A percentile compares a stretch with the other conserved stretches of the same genome.
Evolutionary conservation across 2,113 vertebrate species (phyloP).

Genomic region (Planiliza haematocheilus): DNA sequence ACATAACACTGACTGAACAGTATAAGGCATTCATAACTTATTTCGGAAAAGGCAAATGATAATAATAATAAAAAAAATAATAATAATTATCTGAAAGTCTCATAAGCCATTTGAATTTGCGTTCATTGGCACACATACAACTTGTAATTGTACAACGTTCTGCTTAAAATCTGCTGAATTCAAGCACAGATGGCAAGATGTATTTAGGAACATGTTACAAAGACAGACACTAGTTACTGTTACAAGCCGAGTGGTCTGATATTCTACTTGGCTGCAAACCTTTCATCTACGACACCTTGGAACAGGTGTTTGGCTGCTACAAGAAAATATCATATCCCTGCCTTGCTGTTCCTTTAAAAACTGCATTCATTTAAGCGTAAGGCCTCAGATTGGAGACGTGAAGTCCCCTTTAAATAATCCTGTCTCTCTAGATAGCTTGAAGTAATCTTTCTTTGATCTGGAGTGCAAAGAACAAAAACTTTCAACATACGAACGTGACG

Average conservation of each 20-base stretch:
- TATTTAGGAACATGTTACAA: conserved; percentile 39
- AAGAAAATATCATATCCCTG: conserved; percentile 10
- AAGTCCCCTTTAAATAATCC: neutral
- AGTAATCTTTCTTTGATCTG: neutral
- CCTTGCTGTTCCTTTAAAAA: conserved; percentile 3
- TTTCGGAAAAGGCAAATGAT: conserved; percentile 45
- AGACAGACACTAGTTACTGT: conserved; percentile 16
- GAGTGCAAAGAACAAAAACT: conserved; percentile 22
- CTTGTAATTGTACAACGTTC: conserved; percentile 50
- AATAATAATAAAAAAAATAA: conserved; percentile 38
- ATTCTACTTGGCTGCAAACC: conserved; percentile 16
- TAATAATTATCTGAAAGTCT: conserved; percentile 34
- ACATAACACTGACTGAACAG: conserved; percentile 75
- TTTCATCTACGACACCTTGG: conserved; percentile 21
- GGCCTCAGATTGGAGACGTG: neutral
- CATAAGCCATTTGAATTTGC: conserved; percentile 21
- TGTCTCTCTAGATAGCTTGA: neutral
- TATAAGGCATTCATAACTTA: conserved; percentile 66
- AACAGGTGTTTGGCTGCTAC: conserved; percentile 51
- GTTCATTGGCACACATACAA: conserved; percentile 76
- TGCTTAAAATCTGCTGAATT: conserved; percentile 53
- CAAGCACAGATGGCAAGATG: conserved; percentile 64
- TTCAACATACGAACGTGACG: no score
- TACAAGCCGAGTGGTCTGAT: neutral
- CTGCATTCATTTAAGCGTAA: conserved; percentile 7